Conservation (phyloP, 2,113 vertebrate species). For the Caretta caretta region DNA sequence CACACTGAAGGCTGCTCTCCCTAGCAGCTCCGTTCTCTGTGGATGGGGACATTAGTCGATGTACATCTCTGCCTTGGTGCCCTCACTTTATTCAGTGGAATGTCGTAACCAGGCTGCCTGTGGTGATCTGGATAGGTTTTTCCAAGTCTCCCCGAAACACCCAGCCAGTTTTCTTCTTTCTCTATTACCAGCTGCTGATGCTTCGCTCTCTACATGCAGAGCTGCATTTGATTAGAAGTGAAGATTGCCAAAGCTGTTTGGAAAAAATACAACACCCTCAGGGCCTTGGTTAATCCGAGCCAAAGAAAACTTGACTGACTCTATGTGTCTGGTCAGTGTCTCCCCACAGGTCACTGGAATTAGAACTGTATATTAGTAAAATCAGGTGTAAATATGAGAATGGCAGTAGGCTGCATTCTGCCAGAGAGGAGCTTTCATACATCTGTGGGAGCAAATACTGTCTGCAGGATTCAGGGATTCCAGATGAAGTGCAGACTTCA, state of each 20-base stretch:
- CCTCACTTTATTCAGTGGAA: neutral
- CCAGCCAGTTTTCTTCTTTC: neutral
- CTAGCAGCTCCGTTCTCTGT: neutral
- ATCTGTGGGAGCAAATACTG: neutral
- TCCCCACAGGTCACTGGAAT: neutral
- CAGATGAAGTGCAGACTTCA: neutral
- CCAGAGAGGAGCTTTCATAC: neutral
- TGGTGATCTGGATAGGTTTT: neutral
- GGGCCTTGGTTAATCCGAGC: neutral
- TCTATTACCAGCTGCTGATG: neutral
- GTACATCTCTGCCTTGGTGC: neutral
- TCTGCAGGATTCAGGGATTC: neutral
- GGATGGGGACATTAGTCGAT: neutral
- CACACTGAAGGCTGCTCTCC: neutral
- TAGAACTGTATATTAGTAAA: neutral
- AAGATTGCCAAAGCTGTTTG: neutral
- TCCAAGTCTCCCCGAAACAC: neutral
- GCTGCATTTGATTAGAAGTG: neutral
- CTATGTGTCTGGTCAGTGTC: neutral
- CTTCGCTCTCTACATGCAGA: neutral
- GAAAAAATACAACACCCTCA: neutral
- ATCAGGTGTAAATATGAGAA: neutral
- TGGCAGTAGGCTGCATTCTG: neutral
- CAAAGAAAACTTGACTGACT: neutral
- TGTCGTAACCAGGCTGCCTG: neutral